These are phyloP conservation scores for Drosophila mauritiana DNA, from an alignment of 1,140 invertebrate genomes.

Conservation along the genomic window DNA sequence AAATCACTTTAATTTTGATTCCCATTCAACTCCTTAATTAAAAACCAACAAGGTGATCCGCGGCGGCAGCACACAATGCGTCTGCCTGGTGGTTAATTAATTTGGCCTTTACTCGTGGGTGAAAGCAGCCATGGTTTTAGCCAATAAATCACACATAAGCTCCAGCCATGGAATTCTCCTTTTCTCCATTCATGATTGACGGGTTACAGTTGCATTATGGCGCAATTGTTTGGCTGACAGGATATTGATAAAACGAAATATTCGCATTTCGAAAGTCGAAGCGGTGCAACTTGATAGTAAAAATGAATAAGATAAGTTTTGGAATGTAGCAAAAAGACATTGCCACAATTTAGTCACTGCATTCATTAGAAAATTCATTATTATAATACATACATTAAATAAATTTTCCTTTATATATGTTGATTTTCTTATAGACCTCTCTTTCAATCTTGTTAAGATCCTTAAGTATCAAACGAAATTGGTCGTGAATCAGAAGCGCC, in stretches of 20 bases:
- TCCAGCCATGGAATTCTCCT: neutral
- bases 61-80: slow-evolving; percentile 25
- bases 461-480: slow-evolving; percentile 13
- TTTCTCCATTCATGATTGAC: slow-evolving; percentile 4
- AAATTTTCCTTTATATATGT: too few relatives aligned
- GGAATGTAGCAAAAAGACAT: too few relatives aligned
- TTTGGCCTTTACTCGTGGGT: slow-evolving; percentile 59
- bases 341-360: too few relatives aligned
- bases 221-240: slow-evolving; percentile 17
- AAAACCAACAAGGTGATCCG: slow-evolving; percentile 63
- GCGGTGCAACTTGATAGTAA: neutral
- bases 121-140: slow-evolving; percentile 38
- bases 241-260: slow-evolving; percentile 16
- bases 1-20: slow-evolving; percentile 67
- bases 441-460: neutral
- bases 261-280: neutral
- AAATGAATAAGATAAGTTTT: neutral
- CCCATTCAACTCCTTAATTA: slow-evolving; percentile 71
- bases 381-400: too few relatives aligned
- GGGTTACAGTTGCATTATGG: slow-evolving; percentile 26
- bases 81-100: slow-evolving; percentile 74
- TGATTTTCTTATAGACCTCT: neutral
- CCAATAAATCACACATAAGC: slow-evolving; percentile 59
- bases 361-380: too few relatives aligned
- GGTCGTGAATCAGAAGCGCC: slow-evolving; percentile 16